Conservation (phyloP, 2,113 vertebrate genomes). For the Cheirogaleus medius region DNA sequence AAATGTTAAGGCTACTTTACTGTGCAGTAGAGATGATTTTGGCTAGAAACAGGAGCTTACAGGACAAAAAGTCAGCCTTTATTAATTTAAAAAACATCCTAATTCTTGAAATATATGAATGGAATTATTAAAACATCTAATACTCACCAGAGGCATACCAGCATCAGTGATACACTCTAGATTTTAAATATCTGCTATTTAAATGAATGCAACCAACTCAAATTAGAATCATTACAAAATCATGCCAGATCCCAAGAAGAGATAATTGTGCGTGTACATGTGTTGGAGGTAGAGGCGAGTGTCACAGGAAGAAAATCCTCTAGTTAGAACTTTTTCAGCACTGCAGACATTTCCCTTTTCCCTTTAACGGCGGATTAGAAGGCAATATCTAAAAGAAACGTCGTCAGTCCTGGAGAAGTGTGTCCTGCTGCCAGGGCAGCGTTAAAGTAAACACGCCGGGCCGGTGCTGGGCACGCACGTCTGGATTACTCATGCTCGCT, state of each 20-base stretch:
- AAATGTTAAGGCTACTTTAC: neutral
- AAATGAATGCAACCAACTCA: neutral
- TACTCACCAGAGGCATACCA: neutral
- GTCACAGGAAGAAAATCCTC: neutral
- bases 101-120: neutral
- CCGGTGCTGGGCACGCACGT: neutral
- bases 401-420: neutral
- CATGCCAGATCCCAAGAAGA: neutral
- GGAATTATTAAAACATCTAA: neutral
- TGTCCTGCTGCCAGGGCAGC: neutral
- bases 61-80: neutral
- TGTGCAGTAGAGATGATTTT: neutral
- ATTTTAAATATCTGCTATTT: constrained; percentile 19
- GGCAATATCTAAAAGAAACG: neutral
- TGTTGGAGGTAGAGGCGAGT: neutral
- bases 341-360: neutral
- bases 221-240: constrained; percentile 32
- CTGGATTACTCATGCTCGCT: neutral
- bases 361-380: neutral
- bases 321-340: neutral
- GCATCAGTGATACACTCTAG: neutral
- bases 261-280: neutral
- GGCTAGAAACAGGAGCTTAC: neutral
- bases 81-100: neutral
- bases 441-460: neutral